Percentiles rank a stretch among this genome's conserved stretches.
Conservation (phyloP, 1,140 invertebrate species). For the Tenebrio molitor region DNA sequence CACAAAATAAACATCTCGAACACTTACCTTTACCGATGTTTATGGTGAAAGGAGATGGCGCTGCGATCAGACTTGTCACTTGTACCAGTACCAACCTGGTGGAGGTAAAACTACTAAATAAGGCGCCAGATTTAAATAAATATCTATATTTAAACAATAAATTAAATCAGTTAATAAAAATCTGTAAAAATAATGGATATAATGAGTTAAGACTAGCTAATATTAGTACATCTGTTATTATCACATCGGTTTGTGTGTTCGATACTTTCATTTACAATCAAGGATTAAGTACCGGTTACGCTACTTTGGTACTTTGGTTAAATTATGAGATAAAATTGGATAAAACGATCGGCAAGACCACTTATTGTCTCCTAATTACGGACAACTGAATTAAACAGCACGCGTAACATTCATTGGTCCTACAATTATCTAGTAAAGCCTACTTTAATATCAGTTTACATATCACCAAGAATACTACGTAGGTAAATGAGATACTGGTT, state of each 20-base stretch:
- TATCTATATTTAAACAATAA: conserved; percentile 23
- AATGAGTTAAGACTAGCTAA: conserved; percentile 17
- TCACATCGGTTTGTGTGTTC: conserved; percentile 23
- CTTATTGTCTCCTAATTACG: neutral
- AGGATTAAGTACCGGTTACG: neutral
- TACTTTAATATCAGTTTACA: no score
- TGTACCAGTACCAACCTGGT: neutral
- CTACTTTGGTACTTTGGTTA: neutral
- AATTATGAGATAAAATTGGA: neutral
- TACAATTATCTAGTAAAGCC: neutral
- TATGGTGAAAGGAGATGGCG: conserved; percentile 43
- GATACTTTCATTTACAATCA: neutral
- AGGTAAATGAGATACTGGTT: neutral
- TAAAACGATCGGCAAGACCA: neutral
- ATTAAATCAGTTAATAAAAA: conserved; percentile 37
- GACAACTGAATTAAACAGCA: neutral
- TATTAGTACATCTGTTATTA: conserved; percentile 22
- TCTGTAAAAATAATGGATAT: conserved; percentile 34
- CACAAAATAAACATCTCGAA: neutral
- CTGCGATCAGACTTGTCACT: neutral
- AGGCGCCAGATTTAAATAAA: neutral
- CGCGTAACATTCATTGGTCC: conserved; percentile 6
- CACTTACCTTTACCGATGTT: conserved; percentile 53
- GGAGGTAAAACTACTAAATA: neutral
- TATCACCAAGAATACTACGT: neutral